Evolutionary conservation across 2,888 invertebrate genomes (phyloP).

Genomic region (Aspidiotus destructor): DNA sequence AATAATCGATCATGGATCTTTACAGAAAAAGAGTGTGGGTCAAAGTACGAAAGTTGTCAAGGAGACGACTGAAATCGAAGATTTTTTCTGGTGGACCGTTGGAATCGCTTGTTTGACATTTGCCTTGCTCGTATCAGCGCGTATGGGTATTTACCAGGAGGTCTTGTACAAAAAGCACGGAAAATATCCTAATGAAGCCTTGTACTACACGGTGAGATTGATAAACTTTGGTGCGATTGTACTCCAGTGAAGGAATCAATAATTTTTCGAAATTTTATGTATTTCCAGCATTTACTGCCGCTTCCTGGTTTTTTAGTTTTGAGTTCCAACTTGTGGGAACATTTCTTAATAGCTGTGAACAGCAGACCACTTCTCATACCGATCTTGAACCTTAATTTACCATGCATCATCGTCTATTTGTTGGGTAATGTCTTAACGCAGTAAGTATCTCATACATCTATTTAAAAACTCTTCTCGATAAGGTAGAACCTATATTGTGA

Average conservation of each 20-base stretch:
- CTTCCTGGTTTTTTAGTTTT: constrained; percentile 81
- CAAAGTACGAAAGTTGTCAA: constrained; percentile 34
- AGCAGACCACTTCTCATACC: constrained; percentile 53
- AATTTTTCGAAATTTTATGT: constrained; percentile 29
- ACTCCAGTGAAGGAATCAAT: background rate
- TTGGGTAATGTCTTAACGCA: constrained; percentile 77
- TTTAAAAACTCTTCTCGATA: background rate
- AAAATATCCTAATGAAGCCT: constrained; percentile 81
- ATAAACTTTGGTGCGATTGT: background rate
- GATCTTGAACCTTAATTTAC: constrained; percentile 53
- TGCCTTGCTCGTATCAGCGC: constrained; percentile 82
- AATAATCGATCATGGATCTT: constrained; percentile 1
- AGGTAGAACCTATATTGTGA: background rate
- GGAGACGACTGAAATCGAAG: constrained; percentile 43
- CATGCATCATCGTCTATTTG: constrained; percentile 67
- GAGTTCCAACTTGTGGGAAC: constrained; percentile 63
- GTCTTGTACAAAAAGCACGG: constrained; percentile 71
- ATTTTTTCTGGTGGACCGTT: constrained; percentile 54
- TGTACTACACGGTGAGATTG: constrained; percentile 63
- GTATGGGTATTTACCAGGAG: constrained; percentile 94
- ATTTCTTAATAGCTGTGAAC: constrained; percentile 59
- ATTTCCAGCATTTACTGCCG: constrained; percentile 67
- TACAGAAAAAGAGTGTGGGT: constrained; percentile 37
- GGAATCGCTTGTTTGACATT: constrained; percentile 71
- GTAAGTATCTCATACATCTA: constrained; percentile 44